A percentile compares a stretch with the other conserved stretches of the same genome.
These are phyloP conservation scores for Idris sp. DNA, from an alignment of 1,140 invertebrate species.

Conservation along the genomic window DNA sequence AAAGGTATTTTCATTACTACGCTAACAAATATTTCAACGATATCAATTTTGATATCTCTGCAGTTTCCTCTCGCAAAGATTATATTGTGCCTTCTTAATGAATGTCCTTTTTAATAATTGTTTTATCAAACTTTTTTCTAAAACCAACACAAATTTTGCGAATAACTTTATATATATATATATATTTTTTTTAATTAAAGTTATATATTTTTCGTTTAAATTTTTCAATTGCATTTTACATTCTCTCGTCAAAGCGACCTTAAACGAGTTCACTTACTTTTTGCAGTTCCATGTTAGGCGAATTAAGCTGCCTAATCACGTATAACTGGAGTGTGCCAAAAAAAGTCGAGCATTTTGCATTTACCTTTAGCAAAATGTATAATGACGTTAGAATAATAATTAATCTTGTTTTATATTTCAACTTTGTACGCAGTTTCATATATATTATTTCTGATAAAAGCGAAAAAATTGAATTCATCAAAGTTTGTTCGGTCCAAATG, in stretches of 20 bases:
- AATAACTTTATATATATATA: too few species aligned
- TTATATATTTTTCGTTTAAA: too few species aligned
- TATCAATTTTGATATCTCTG: not conserved
- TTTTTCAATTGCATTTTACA: too few species aligned
- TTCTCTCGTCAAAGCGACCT: constrained; percentile 21
- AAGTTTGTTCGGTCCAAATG: too few species aligned
- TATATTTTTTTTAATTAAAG: too few species aligned
- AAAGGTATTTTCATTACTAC: constrained; percentile 11
- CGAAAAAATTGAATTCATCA: too few species aligned
- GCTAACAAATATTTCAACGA: not conserved
- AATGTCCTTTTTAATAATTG: constrained; percentile 1
- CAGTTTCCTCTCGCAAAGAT: not conserved
- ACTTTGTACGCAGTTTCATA: too few species aligned
- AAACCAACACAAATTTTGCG: too few species aligned
- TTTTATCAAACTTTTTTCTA: constrained; percentile 15
- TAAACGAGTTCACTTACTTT: constrained; percentile 31
- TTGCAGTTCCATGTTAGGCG: constrained; percentile 16
- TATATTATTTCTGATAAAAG: too few species aligned
- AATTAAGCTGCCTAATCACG: constrained; percentile 27
- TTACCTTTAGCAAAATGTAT: constrained; percentile 3
- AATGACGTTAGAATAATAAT: not conserved
- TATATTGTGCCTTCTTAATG: not conserved
- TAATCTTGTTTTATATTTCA: constrained; percentile 2
- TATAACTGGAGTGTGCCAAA: constrained; percentile 5
- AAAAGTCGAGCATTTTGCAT: constrained; percentile 21